phyloP scores from a whole-genome alignment of 2,113 vertebrate genomes.

The Myotis davidii region DNA sequence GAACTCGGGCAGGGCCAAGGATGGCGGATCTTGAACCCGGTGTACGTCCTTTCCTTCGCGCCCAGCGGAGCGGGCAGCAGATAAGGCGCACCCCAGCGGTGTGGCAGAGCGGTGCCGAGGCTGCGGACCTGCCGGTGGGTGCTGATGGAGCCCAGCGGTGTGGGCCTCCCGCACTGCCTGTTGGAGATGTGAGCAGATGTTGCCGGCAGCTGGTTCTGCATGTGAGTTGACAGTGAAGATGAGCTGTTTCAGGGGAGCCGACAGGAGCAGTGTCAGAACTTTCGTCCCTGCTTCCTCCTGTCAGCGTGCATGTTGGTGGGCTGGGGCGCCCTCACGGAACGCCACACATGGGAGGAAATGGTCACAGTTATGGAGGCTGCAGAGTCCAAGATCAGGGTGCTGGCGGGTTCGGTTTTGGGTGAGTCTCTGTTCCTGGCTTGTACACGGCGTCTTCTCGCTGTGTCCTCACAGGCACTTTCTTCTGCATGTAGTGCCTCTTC shows the following conservation, averaged over 20 bases:
- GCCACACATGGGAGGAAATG: not conserved
- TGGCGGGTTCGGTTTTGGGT: not conserved
- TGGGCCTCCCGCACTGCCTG: not conserved
- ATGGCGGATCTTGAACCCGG: not conserved
- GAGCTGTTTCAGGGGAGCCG: not conserved
- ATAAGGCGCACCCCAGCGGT: not conserved
- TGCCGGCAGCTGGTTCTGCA: not conserved
- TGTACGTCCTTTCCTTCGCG: not conserved
- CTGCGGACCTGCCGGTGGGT: not conserved
- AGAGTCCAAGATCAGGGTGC: not conserved
- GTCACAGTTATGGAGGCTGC: not conserved
- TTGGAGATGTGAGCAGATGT: too few species aligned
- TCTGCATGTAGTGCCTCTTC: not conserved
- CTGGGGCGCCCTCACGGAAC: not conserved
- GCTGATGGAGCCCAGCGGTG: fast-evolving
- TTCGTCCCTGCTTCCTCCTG: not conserved
- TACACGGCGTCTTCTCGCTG: not conserved
- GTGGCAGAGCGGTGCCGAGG: not conserved
- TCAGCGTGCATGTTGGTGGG: not conserved
- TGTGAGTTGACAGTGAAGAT: not conserved
- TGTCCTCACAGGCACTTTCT: too few species aligned
- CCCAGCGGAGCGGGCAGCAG: not conserved
- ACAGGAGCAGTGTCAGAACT: not conserved
- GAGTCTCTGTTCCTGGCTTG: not conserved
- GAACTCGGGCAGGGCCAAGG: not conserved